Evolutionary conservation across 2,113 vertebrate species (phyloP).

Genomic region (Passer domesticus): DNA sequence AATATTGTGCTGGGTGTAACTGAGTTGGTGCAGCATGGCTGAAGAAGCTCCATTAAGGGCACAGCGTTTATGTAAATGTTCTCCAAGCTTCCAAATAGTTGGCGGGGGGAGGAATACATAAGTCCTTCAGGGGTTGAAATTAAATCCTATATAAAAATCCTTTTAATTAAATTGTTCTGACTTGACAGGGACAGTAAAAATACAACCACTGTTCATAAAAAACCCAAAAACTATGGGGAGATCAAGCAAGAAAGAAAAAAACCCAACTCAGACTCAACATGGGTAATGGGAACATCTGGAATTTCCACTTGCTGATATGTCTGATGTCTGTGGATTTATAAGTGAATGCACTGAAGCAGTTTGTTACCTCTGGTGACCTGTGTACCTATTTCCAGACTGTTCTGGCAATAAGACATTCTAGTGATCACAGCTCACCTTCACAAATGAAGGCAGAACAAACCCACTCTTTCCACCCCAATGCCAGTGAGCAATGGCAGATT

Average conservation of each 20-base stretch:
- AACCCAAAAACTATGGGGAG: rapidly evolving
- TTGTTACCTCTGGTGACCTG: neutral
- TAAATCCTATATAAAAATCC: neutral
- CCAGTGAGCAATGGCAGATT: neutral
- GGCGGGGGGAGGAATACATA: rapidly evolving
- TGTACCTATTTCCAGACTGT: neutral
- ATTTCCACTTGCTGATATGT: neutral
- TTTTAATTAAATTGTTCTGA: neutral
- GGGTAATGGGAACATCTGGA: neutral
- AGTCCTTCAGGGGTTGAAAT: neutral
- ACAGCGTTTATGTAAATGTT: neutral
- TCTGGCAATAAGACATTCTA: neutral
- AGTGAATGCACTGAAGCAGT: neutral
- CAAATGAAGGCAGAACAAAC: neutral
- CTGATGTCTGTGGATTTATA: neutral
- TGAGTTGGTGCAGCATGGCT: neutral
- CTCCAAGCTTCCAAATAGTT: neutral
- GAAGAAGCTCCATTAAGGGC: neutral
- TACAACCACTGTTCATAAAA: neutral
- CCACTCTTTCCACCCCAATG: neutral
- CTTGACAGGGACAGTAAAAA: neutral
- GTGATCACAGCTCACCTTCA: neutral
- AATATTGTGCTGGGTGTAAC: neutral
- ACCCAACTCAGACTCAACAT: neutral
- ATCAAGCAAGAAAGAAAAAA: neutral